These are phyloP conservation scores for Lasioglossum vierecki DNA, from an alignment of 2,888 invertebrate species.

Conservation along the genomic window DNA sequence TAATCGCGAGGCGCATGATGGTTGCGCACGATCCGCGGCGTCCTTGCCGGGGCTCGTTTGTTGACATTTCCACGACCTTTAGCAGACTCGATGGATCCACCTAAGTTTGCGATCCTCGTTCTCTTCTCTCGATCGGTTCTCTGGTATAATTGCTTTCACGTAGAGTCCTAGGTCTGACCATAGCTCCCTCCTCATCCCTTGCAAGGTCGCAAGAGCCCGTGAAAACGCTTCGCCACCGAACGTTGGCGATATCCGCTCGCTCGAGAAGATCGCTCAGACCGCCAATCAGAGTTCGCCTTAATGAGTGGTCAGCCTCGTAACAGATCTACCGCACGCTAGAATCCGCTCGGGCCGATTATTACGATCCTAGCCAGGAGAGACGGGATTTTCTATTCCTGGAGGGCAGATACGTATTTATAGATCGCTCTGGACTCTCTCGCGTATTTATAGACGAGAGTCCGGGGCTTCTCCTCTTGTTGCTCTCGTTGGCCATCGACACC, in stretches of 20 bases:
- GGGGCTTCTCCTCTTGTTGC: conserved; percentile 45
- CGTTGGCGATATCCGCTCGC: neutral
- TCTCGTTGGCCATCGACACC: conserved; percentile 63
- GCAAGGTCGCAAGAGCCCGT: neutral
- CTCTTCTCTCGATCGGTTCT: conserved; percentile 61
- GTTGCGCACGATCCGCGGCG: conserved; percentile 39
- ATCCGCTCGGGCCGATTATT: conserved; percentile 42
- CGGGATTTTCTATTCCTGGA: conserved; percentile 81
- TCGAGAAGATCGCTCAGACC: neutral
- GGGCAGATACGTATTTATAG: conserved; percentile 79
- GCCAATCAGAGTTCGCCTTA: conserved; percentile 42
- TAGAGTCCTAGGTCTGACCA: conserved; percentile 31
- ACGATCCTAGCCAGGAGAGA: conserved; percentile 58
- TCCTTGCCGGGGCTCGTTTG: conserved; percentile 66
- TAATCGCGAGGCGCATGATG: conserved; percentile 14
- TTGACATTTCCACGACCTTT: conserved; percentile 76
- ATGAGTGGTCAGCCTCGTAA: conserved; percentile 53
- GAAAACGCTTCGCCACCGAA: neutral
- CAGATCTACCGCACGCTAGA: conserved; percentile 38
- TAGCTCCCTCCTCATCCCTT: neutral
- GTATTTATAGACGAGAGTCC: conserved; percentile 62
- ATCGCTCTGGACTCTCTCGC: conserved; percentile 60
- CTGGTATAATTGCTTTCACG: conserved; percentile 68
- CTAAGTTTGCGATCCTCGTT: conserved; percentile 39
- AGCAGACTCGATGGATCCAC: conserved; percentile 55